A percentile compares a stretch with the other conserved stretches of the same genome.
Evolutionary conservation across 2,888 invertebrate genomes (phyloP).

Genomic region (Drosophila subsilvestris): DNA sequence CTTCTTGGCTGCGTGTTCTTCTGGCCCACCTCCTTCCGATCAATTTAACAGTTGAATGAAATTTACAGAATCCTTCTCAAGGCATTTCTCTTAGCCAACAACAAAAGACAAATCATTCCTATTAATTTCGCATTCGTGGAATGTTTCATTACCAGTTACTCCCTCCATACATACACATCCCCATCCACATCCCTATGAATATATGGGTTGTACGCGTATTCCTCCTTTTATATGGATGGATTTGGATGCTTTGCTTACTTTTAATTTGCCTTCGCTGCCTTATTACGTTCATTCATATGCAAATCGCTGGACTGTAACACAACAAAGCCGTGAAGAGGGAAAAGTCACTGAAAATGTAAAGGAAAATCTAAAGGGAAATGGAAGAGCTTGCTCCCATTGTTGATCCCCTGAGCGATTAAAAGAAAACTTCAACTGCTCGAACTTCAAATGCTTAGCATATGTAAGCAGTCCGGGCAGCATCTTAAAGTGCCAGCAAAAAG

Average conservation of each 20-base stretch:
- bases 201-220: conserved; percentile 20
- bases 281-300: conserved; percentile 79
- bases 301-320: conserved; percentile 71
- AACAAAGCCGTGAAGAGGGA: conserved; percentile 55
- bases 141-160: conserved; percentile 77
- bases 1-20: neutral
- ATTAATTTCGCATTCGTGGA: conserved; percentile 80
- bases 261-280: conserved; percentile 72
- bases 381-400: conserved; percentile 33
- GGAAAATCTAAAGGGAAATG: conserved; percentile 25
- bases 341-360: conserved; percentile 47
- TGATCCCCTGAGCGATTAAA: conserved; percentile 75
- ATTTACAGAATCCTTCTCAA: conserved; percentile 51
- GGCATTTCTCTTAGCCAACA: conserved; percentile 26
- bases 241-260: conserved; percentile 56
- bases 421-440: conserved; percentile 50
- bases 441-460: conserved; percentile 51
- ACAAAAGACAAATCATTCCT: conserved; percentile 76
- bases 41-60: conserved; percentile 77
- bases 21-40: conserved; percentile 57
- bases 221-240: conserved; percentile 28
- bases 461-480: conserved; percentile 37
- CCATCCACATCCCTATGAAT: conserved; percentile 12
- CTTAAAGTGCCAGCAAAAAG: conserved; percentile 57
- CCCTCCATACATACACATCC: conserved; percentile 18